phyloP scores from a whole-genome alignment of 2,888 invertebrate species.

The Corythucha ciliata region DNA sequence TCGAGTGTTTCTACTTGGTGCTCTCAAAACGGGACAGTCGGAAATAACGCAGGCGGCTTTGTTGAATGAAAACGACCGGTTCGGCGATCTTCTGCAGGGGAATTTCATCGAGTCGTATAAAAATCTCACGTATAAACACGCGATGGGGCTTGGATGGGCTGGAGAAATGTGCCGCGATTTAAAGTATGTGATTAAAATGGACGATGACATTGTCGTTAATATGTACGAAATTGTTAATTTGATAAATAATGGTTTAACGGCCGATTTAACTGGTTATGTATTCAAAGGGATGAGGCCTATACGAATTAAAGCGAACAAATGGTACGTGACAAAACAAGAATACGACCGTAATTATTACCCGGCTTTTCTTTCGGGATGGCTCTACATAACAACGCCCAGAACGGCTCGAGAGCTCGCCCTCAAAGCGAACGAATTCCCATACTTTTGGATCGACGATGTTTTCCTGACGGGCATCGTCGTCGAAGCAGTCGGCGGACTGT shows the following conservation, averaged over 20 bases:
- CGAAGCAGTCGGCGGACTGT: constrained; percentile 48
- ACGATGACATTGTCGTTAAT: constrained; percentile 70
- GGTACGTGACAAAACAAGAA: constrained; percentile 65
- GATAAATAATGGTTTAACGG: constrained; percentile 36
- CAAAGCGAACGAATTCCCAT: constrained; percentile 49
- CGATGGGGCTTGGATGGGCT: constrained; percentile 73
- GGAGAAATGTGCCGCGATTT: constrained; percentile 51
- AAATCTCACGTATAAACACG: constrained; percentile 72
- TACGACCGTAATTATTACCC: constrained; percentile 56
- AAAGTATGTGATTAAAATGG: constrained; percentile 64
- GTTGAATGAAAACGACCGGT: constrained; percentile 52
- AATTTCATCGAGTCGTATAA: constrained; percentile 66
- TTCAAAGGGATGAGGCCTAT: constrained; percentile 55
- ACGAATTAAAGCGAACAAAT: constrained; percentile 61
- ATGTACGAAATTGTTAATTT: constrained; percentile 49
- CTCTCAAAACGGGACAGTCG: constrained; percentile 43
- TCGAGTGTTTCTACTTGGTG: constrained; percentile 61
- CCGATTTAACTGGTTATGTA: constrained; percentile 56
- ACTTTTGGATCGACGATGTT: constrained; percentile 90
- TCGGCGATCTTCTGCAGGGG: constrained; percentile 64
- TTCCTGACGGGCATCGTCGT: constrained; percentile 72
- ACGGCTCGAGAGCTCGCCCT: constrained; percentile 51
- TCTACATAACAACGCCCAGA: constrained; percentile 63
- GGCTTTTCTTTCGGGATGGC: constrained; percentile 72
- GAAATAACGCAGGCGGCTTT: constrained; percentile 49